These are phyloP conservation scores for Proales similis DNA, from an alignment of 1,140 invertebrate genomes.

Conservation along the genomic window DNA sequence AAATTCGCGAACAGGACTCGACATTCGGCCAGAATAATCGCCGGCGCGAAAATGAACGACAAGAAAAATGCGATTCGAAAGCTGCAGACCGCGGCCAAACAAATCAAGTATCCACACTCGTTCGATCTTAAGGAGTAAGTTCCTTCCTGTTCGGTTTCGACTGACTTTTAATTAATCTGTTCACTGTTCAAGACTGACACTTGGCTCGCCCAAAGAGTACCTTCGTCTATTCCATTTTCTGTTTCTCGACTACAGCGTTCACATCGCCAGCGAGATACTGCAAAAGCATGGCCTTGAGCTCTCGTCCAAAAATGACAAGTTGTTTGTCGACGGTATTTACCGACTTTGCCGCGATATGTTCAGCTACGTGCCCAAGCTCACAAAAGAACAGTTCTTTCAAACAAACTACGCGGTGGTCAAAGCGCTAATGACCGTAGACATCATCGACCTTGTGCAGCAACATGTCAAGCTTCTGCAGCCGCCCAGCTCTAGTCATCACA, in stretches of 20 bases:
- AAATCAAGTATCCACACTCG: neutral
- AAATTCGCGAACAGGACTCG: too few species aligned
- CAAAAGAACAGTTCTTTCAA: constrained; percentile 37
- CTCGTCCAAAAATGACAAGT: constrained; percentile 32
- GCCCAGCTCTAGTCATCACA: too few species aligned
- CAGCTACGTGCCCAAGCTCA: constrained; percentile 25
- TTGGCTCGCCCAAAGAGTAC: constrained; percentile 35
- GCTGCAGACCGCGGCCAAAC: constrained; percentile 7
- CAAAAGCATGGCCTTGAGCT: constrained; percentile 24
- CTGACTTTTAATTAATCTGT: too few species aligned
- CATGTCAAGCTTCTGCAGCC: constrained; percentile 16
- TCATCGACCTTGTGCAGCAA: constrained; percentile 4
- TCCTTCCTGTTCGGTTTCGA: too few species aligned
- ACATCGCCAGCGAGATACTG: constrained; percentile 1
- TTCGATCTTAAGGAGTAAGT: constrained; percentile 18
- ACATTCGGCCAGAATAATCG: too few species aligned
- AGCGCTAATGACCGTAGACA: constrained; percentile 22
- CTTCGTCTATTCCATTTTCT: constrained; percentile 18
- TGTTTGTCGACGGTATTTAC: constrained; percentile 36
- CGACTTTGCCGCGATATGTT: constrained; percentile 31
- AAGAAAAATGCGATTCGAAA: constrained; percentile 37
- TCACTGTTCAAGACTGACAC: too few species aligned
- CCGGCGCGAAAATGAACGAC: constrained; percentile 15
- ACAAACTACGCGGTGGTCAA: constrained; percentile 32
- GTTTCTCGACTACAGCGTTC: constrained; percentile 17